These are phyloP conservation scores for Latheticus oryzae DNA, from an alignment of 2,888 invertebrate species.

Conservation along the genomic window DNA sequence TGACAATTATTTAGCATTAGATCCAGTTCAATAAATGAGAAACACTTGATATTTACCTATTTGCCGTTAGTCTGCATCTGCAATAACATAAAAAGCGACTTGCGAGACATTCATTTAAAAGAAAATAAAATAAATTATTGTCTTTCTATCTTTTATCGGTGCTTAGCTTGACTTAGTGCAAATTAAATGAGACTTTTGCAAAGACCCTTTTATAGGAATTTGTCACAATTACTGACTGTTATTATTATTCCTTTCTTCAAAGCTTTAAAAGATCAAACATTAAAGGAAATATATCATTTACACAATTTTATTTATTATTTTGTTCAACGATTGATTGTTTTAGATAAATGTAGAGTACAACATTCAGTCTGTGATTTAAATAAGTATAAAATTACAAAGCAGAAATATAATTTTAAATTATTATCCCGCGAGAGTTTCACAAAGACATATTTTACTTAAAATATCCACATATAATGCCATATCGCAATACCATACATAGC, in stretches of 20 bases:
- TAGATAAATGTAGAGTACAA: too few species aligned
- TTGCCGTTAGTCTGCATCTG: too few species aligned
- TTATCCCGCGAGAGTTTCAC: conserved; percentile 13
- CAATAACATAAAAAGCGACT: conserved; percentile 24
- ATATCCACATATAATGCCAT: conserved; percentile 32
- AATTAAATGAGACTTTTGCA: conserved; percentile 27
- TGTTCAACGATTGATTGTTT: conserved; percentile 3
- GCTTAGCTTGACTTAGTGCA: conserved; percentile 24
- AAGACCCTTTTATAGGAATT: conserved; percentile 9
- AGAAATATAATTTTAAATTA: conserved; percentile 32
- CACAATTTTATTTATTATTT: neutral
- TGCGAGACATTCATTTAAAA: conserved; percentile 33
- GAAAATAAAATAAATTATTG: conserved; percentile 35
- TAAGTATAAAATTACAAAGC: neutral
- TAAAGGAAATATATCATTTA: neutral
- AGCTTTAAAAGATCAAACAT: neutral
- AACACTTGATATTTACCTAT: too few species aligned
- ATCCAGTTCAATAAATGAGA: too few species aligned
- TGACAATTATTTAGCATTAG: too few species aligned
- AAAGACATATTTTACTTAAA: conserved; percentile 37
- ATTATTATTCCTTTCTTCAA: conserved; percentile 6
- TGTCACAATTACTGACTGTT: conserved; percentile 6
- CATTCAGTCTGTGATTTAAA: conserved; percentile 13
- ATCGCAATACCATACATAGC: conserved; percentile 37
- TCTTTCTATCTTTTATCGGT: conserved; percentile 27